These are phyloP conservation scores for Microctonus aethiopoides DNA, from an alignment of 2,888 invertebrate genomes.

Conservation along the genomic window DNA sequence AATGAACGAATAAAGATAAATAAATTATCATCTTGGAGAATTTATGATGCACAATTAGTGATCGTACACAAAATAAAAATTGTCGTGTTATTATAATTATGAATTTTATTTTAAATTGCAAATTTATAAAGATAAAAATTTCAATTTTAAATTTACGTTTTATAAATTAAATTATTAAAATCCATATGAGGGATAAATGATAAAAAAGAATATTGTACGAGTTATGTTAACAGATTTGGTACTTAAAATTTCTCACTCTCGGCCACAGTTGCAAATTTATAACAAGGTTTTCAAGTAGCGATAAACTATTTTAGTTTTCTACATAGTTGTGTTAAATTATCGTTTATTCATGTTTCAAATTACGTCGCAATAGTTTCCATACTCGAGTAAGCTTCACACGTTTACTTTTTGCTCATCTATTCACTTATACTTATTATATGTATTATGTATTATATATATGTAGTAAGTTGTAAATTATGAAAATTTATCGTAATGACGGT, in stretches of 20 bases:
- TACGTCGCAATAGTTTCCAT: neutral
- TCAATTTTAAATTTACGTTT: neutral
- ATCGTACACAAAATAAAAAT: neutral
- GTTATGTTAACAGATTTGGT: neutral
- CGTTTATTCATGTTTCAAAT: conserved; percentile 10
- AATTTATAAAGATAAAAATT: neutral
- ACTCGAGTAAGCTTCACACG: neutral
- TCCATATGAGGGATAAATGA: neutral
- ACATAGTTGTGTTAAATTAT: neutral
- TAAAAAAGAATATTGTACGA: neutral
- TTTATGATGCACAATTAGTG: neutral
- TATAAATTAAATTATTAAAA: neutral
- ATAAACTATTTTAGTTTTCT: too few species aligned
- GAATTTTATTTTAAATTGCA: neutral
- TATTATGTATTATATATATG: neutral
- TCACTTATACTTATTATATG: neutral
- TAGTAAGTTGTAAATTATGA: neutral
- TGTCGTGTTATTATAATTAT: neutral
- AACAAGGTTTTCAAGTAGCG: too few species aligned
- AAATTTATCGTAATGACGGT: neutral
- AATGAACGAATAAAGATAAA: neutral
- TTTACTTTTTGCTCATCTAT: neutral
- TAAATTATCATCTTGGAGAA: neutral
- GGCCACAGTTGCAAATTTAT: too few species aligned
- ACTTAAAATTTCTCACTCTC: conserved; percentile 8